Evolutionary conservation across 2,888 invertebrate genomes (phyloP), one percentile per base, ranked within the genome.

Genomic region (Chorisops tibialis): DNA sequence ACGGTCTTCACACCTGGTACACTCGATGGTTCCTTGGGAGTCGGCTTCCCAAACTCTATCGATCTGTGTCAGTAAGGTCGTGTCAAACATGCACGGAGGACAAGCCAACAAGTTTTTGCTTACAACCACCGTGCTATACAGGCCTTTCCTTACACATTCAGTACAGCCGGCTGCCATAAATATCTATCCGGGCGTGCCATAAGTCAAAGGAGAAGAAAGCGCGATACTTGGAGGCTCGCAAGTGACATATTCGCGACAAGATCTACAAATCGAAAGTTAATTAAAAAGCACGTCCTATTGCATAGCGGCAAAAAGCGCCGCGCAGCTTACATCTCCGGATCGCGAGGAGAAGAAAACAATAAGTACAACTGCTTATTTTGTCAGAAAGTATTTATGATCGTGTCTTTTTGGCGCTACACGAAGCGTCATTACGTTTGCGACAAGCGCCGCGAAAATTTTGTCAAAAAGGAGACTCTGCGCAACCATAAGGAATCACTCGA

Each of bases 401-500:
- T 74, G 3, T 77, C 78, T 22, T 77, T 78, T 47, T 74, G 73
- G 0, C 75, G 77, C 1, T 73, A 74, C 62, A 75, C 76, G 11
- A 77, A 77, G 63, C 72, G 77, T 0, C 77, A 78, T 37, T 77
- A 78, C 62, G 77, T 77, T 3, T 77, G 77, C 65, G 77, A 77
- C 37, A 66, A 72, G 3, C 78, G 77, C 48, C 74, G 78, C 24
- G 78, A 76, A 24, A 77, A 78, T 61, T 77, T 72, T 61, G 77
- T 76, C 2, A 77, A 77, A 60, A 75, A 72, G 5, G 77, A 77
- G 66, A 71, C 73, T 39, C 62, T 77, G 30, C 74, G 73, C 35
- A 73, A 74, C 62, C 77, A 76, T 61, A 77, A 77, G 43, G 73
- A 76, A 64, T 71, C 73, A 64, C 68, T 77, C 6, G 78, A 75